Evolutionary conservation across 2,113 vertebrate species (phyloP).

Genomic region (Smithornis capensis): DNA sequence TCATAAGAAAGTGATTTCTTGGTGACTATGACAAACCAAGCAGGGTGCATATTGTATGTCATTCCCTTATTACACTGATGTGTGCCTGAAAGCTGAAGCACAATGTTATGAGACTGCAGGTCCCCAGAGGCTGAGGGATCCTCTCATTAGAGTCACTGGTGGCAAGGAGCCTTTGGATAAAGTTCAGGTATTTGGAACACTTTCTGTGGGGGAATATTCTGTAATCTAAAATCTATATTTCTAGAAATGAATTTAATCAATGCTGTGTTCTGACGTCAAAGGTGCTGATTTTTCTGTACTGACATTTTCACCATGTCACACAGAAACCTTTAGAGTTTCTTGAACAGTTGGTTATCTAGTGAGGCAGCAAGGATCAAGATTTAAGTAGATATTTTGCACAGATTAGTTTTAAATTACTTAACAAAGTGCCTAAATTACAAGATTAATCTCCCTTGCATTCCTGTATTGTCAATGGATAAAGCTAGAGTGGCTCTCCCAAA

Average conservation of each 20-base stretch:
- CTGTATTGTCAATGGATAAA: neutral
- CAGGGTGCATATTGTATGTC: neutral
- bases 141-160: neutral
- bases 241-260: neutral
- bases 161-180: neutral
- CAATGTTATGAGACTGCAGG: neutral
- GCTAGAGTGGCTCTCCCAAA: neutral
- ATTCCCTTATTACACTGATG: neutral
- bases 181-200: neutral
- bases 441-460: neutral
- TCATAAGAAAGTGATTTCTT: neutral
- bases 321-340: neutral
- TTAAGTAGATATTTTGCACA: neutral
- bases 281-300: neutral
- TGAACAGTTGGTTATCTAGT: neutral
- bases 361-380: neutral
- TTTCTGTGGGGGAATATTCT: neutral
- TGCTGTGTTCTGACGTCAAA: neutral
- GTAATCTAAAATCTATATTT: neutral
- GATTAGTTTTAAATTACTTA: neutral
- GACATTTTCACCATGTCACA: neutral
- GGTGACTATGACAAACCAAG: neutral
- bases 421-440: neutral
- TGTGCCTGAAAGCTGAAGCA: neutral
- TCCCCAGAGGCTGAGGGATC: neutral